phyloP scores from a whole-genome alignment of 2,113 vertebrate species.

The Piprites chloris region DNA sequence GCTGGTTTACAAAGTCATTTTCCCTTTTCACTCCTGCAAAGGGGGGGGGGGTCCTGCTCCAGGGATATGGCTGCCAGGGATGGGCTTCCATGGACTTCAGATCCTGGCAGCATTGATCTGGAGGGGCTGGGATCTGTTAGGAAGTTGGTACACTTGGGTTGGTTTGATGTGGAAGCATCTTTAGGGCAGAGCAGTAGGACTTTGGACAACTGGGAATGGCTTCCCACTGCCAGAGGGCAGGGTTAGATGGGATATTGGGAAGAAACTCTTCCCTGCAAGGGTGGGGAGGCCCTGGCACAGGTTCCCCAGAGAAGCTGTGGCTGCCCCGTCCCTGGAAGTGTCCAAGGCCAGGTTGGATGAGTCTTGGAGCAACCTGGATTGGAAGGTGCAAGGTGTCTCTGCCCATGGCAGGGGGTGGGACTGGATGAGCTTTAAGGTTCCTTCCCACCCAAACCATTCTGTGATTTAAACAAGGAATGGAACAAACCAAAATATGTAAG shows the following conservation, averaged over 20 bases:
- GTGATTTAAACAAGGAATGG: not conserved
- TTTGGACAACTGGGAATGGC: not conserved
- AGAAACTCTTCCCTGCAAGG: not conserved
- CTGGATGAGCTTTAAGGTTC: not conserved
- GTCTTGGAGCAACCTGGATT: not conserved
- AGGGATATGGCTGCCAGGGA: not conserved
- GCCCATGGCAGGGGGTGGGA: not conserved
- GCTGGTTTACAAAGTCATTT: not conserved
- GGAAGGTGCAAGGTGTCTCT: not conserved
- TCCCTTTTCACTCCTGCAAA: not conserved
- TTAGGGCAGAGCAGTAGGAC: not conserved
- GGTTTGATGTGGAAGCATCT: not conserved
- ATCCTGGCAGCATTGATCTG: not conserved
- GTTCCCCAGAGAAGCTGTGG: not conserved
- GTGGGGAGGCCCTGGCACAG: not conserved
- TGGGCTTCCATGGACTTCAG: not conserved
- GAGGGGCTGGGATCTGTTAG: not conserved
- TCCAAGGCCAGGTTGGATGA: not conserved
- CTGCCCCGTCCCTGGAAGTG: not conserved
- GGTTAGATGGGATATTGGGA: fast-evolving
- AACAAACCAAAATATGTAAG: not conserved
- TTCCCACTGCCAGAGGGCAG: not conserved
- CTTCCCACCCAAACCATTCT: not conserved
- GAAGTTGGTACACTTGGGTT: not conserved
- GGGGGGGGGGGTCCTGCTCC: not conserved